Base-by-base conservation (phyloP, 2,797 vertebrate genomes). In the Manis javanica region DNA sequence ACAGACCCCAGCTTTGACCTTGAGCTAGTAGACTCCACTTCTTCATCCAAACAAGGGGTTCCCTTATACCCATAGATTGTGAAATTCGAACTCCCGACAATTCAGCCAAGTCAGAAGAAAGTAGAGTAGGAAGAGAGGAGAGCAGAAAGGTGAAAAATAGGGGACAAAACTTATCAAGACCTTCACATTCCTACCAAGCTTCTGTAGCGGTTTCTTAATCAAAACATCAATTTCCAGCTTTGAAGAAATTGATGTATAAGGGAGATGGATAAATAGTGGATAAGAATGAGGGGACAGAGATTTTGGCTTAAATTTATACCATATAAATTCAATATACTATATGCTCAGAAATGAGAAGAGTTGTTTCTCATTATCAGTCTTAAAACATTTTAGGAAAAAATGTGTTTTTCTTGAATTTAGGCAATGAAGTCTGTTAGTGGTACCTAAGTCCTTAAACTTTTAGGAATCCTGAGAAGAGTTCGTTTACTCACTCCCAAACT, bases 391-490 rank as follows among this genome's bases (percentile, higher is more conserved):
- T 18, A 15, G 24, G 2, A 0, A 0, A 5, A 83, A 69, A 14
- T 71, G 15, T 26, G 11, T 46, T 93, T 82, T 84, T 72, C n/a
- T 86, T 91, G n/a, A 71, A 55, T 71, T 79, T 94, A 51, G 59
- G 23, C 57, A 81, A 37, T 51, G 34, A 90, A 72, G 15, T 61
- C 51, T 91, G 93, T 94, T 82, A 42, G 8, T 81, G 5, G 15
- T 85, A 78, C 2, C 49, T 63, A 42, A 86, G 39, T 72, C 42
- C 66, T 57, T 94, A 71, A 34, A 63, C 46, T 92, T 95, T 39
- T 13, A 31, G 3, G 14, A 91, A 90, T 95, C 87, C 42, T 72
- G 31, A 87, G 46, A 95, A 59, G 6, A 81, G 23, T 34, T 46
- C 21, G 84, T 61, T 37, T 82, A 34, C 24, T n/a, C n/a, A 68